phyloP scores from a whole-genome alignment of 2,113 vertebrate genomes.

The Atractosteus spatula region DNA sequence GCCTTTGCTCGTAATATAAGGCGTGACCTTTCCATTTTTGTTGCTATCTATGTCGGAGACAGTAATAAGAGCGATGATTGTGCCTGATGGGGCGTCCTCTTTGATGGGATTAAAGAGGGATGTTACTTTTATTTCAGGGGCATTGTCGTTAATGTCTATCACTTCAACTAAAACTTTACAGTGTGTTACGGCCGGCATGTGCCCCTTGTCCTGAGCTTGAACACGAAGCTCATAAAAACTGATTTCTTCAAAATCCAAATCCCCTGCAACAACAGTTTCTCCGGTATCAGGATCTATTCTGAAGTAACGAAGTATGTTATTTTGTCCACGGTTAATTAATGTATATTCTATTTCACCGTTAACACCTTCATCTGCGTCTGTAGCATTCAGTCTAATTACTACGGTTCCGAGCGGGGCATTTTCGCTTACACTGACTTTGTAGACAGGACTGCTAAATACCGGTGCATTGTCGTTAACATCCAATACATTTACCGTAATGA shows the following conservation, averaged over 20 bases:
- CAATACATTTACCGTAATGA: not conserved
- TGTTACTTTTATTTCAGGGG: constrained; percentile 59
- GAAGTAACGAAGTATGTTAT: constrained; percentile 50
- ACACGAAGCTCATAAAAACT: constrained; percentile 25
- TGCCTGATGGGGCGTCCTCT: constrained; percentile 57
- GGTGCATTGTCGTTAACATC: not conserved
- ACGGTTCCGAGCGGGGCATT: not conserved
- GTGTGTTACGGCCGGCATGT: not conserved
- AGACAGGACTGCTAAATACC: not conserved
- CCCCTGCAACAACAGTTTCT: constrained; percentile 50
- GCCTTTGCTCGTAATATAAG: constrained; percentile 45
- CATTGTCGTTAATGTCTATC: constrained; percentile 68
- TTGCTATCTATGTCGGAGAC: constrained; percentile 60
- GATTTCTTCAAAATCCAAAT: constrained; percentile 51
- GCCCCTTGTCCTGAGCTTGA: constrained; percentile 19
- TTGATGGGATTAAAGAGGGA: constrained; percentile 57
- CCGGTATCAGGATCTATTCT: constrained; percentile 49
- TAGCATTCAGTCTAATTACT: not conserved
- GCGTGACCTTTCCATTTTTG: constrained; percentile 59
- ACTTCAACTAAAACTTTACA: constrained; percentile 65
- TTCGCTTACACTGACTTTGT: not conserved
- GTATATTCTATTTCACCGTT: constrained; percentile 7
- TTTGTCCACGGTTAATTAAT: constrained; percentile 34
- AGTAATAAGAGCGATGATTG: constrained; percentile 63
- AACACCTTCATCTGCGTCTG: not conserved